Conservation (phyloP, 35 echinoderm and acorn worm species). For the Ophioderma brevispina region DNA sequence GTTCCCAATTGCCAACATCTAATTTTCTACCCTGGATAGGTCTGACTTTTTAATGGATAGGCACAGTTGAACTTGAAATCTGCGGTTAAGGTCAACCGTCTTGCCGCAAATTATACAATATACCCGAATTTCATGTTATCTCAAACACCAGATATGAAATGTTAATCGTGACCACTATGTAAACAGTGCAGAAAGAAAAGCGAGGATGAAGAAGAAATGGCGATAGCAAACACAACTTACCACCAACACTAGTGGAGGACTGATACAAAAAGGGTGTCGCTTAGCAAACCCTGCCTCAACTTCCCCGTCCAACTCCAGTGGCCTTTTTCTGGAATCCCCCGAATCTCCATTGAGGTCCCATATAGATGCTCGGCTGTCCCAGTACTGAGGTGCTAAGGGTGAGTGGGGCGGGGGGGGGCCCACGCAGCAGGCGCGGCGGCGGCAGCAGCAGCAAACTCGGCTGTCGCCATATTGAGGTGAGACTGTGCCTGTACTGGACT, state of each 20-base stretch:
- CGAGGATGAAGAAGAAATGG: no score
- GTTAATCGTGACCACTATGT: background rate
- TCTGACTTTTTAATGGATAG: no score
- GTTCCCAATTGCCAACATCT: no score
- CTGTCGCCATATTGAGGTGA: slow-evolving; percentile 83
- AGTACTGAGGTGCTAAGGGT: slow-evolving; percentile 56
- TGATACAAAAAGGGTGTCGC: slow-evolving; percentile 15
- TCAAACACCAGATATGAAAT: no score
- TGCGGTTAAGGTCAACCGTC: no score
- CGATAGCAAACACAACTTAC: slow-evolving; percentile 1
- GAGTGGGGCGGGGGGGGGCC: slow-evolving; percentile 33
- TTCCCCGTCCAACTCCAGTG: slow-evolving; percentile 85
- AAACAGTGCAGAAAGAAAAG: background rate
- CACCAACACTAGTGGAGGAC: background rate
- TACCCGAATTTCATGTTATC: no score
- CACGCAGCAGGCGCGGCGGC: slow-evolving; percentile 17
- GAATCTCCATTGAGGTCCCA: slow-evolving; percentile 90
- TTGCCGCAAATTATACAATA: no score
- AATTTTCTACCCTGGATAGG: no score
- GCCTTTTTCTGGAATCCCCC: slow-evolving; percentile 86
- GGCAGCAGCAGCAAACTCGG: slow-evolving; percentile 69
- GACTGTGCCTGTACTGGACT: background rate
- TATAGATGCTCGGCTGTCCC: slow-evolving; percentile 86
- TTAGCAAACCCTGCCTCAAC: slow-evolving; percentile 55
- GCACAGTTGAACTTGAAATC: no score